Evolutionary conservation across 2,888 invertebrate genomes (phyloP).

Genomic region (Crossocerus cetratus): DNA sequence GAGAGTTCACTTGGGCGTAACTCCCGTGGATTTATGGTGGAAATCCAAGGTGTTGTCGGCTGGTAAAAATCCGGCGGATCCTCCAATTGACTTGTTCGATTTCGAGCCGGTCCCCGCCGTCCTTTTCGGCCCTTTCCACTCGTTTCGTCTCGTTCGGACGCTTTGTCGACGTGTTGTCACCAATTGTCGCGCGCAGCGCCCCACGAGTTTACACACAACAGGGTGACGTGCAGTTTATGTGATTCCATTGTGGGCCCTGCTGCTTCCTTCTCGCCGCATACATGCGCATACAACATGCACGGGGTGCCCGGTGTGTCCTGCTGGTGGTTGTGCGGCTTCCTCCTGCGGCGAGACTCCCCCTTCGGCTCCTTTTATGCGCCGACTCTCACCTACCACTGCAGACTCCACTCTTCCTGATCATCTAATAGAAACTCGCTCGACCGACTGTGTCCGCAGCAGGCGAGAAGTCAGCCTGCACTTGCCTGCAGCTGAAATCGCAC

Average conservation of each 20-base stretch:
- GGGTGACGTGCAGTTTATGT: conserved; percentile 71
- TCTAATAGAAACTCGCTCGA: no score
- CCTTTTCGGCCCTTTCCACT: conserved; percentile 41
- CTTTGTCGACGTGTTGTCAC: conserved; percentile 71
- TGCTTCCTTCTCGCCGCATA: conserved; percentile 27
- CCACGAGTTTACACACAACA: conserved; percentile 75
- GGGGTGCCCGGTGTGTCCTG: not conserved
- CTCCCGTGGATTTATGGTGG: no score
- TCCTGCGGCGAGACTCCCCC: conserved; percentile 5
- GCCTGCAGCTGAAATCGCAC: no score
- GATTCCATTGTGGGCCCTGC: conserved; percentile 66
- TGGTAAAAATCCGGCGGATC: not conserved
- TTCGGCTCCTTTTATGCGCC: not conserved
- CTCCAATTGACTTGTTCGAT: not conserved
- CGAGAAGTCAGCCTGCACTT: no score
- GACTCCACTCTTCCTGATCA: not conserved
- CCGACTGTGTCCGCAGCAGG: no score
- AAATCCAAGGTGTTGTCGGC: no score
- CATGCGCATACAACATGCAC: not conserved
- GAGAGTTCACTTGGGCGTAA: no score
- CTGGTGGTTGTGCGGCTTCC: not conserved
- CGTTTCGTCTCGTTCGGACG: conserved; percentile 60
- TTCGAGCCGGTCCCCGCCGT: conserved; percentile 25
- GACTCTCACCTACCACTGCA: not conserved
- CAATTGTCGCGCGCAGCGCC: conserved; percentile 71